Percentiles rank a stretch among this genome's conserved stretches.
Conservation (phyloP, 2,113 vertebrate genomes). For the Anser cygnoides region DNA sequence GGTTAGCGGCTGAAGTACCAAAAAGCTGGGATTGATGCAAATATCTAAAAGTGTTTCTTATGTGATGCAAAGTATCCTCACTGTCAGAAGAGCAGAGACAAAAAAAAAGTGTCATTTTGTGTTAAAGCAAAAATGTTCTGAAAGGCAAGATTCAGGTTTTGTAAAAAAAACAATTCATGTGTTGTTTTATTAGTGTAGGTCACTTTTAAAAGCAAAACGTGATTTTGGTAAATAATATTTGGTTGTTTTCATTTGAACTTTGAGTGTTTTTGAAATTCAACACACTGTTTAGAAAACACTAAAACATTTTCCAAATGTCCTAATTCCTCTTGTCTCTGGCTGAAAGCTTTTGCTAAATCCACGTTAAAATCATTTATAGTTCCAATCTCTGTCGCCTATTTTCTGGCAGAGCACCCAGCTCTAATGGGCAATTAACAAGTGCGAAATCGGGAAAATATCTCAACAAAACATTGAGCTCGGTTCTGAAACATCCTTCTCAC, state of each 20-base stretch:
- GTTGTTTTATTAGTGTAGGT: background rate
- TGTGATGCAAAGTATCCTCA: background rate
- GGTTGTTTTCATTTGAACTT: background rate
- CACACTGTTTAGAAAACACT: background rate
- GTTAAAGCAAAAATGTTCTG: background rate
- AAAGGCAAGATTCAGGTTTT: background rate
- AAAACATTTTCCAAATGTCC: background rate
- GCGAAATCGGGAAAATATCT: background rate
- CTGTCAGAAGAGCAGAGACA: background rate
- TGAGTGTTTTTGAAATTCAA: background rate
- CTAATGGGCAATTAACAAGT: background rate
- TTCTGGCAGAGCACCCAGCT: background rate
- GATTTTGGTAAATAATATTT: background rate
- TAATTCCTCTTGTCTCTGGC: background rate
- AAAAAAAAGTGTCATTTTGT: background rate
- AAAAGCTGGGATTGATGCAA: background rate
- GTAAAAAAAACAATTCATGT: background rate
- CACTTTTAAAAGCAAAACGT: background rate
- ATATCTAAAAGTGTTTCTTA: background rate
- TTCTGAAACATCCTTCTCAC: background rate
- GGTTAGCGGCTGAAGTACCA: background rate
- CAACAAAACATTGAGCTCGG: background rate
- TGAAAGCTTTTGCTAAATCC: background rate
- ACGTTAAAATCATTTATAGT: background rate
- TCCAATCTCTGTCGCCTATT: background rate